phyloP scores from a whole-genome alignment of 2,113 vertebrate species.

The Pogonocichla stellata region DNA sequence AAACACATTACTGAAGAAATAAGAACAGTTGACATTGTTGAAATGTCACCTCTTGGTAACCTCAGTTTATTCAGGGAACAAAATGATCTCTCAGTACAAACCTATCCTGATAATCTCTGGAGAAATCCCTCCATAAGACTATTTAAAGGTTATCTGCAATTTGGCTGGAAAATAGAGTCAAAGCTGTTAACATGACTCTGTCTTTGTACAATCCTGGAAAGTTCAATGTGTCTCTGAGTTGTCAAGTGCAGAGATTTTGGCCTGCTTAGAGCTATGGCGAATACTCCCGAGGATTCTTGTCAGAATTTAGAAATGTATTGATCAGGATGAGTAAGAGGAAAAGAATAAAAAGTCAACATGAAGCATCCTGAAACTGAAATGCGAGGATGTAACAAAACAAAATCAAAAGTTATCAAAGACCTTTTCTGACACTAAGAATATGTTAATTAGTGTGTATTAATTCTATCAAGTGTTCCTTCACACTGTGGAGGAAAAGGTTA shows the following conservation, averaged over 20 bases:
- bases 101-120: slow-evolving; percentile 21
- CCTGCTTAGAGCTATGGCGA: slow-evolving; percentile 1
- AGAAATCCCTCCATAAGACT: slow-evolving; percentile 35
- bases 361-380: neutral
- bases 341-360: slow-evolving; percentile 25
- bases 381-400: neutral
- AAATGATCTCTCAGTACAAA: slow-evolving; percentile 39
- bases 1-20: neutral
- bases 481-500: neutral
- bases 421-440: neutral
- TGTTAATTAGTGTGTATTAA: slow-evolving; percentile 4
- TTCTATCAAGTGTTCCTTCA: neutral
- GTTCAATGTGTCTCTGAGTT: slow-evolving; percentile 23
- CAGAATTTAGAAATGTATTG: slow-evolving; percentile 48
- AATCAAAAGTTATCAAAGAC: slow-evolving; percentile 10
- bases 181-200: slow-evolving; percentile 23
- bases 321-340: slow-evolving; percentile 17
- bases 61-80: slow-evolving; percentile 38
- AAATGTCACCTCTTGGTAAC: slow-evolving; percentile 39
- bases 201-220: neutral
- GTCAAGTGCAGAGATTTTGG: slow-evolving; percentile 27
- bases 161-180: slow-evolving; percentile 40
- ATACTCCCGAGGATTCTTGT: slow-evolving; percentile 30
- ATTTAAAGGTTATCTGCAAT: slow-evolving; percentile 58
- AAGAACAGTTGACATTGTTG: neutral